Evolutionary conservation across 2,113 vertebrate species (phyloP), one percentile per base, ranked within the genome.

Genomic region (Casuarius casuarius): DNA sequence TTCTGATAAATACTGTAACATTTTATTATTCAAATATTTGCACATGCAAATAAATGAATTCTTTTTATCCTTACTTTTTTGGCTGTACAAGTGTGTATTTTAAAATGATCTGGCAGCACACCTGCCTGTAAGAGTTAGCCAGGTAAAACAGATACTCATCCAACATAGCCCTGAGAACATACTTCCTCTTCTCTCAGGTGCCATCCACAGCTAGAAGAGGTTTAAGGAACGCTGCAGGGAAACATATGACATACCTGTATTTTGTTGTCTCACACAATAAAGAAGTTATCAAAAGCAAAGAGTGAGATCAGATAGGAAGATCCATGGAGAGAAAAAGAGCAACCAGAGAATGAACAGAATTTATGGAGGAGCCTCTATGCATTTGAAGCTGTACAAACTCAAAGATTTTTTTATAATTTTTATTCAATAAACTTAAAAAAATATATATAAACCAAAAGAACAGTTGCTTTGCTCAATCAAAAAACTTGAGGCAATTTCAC

Each of bases 91-190:
- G 13, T 19, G 11, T 67, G 46, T 38, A 12, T 62, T 70, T 25
- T 82, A 49, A 66, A 79, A 66, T 46, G 8, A 3, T 3, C 18
- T 10, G 5, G 46, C 18, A 75, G 35, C 19, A 78, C 25, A 94
- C 40, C 21, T 8, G 4, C 48, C 44, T 58, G 0, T 11, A 52
- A 42, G 3, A 51, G 0, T 5, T 48, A 25, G 31, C 33, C 62
- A 72, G 7, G 38, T 31, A 40, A 82, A 78, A 42, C 26, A 84
- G 56, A 78, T 17, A 67, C 48, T 48, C 25, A 77, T 1, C 1
- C 8, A 70, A 48, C 25, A 56, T 0, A 0, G 42, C 33, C 38
- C 31, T 65, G 38, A 92, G 61, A 72, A 86, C 29, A 78, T 7
- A 40, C 25, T 48, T 63, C 28, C 44, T 54, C 51, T 92, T 28